A percentile compares a stretch with the other conserved stretches of the same genome.
Evolutionary conservation across 1,140 invertebrate genomes (phyloP).

Genomic region (Chymomyza costata): DNA sequence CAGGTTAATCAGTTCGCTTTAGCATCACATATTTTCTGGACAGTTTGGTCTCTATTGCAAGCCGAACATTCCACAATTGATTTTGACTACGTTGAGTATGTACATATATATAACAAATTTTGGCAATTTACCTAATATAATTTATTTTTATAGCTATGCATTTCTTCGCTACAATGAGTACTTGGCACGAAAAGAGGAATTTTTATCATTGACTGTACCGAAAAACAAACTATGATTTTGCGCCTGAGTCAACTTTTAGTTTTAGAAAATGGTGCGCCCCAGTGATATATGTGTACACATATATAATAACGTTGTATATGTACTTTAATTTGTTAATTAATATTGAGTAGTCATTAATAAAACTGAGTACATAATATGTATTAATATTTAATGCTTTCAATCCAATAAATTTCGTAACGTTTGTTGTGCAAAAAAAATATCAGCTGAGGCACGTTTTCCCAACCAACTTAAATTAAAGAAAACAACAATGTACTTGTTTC

Average conservation of each 20-base stretch:
- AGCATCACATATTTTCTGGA: conserved; percentile 93
- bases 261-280: conserved; percentile 24
- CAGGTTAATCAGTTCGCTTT: conserved; percentile 89
- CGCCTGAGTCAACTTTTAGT: too few species aligned
- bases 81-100: conserved; percentile 94
- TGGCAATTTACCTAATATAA: conserved; percentile 10
- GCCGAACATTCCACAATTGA: conserved; percentile 92
- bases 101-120: conserved; percentile 34
- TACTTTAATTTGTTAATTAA: conserved; percentile 69
- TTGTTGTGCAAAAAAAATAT: too few species aligned
- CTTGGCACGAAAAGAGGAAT: conserved; percentile 77
- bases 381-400: conserved; percentile 27
- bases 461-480: too few species aligned
- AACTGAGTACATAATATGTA: conserved; percentile 47
- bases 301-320: conserved; percentile 64
- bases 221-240: conserved; percentile 61
- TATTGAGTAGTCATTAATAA: conserved; percentile 69
- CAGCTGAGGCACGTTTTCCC: conserved; percentile 23
- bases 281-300: conserved; percentile 54
- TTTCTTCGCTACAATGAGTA: conserved; percentile 81
- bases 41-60: conserved; percentile 94
- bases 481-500: too few species aligned
- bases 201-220: conserved; percentile 55
- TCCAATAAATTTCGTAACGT: conserved; percentile 11
- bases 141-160: conserved; percentile 78